Evolutionary conservation across 2,797 vertebrate species (phyloP).

Genomic region (Champsocephalus gunnari): DNA sequence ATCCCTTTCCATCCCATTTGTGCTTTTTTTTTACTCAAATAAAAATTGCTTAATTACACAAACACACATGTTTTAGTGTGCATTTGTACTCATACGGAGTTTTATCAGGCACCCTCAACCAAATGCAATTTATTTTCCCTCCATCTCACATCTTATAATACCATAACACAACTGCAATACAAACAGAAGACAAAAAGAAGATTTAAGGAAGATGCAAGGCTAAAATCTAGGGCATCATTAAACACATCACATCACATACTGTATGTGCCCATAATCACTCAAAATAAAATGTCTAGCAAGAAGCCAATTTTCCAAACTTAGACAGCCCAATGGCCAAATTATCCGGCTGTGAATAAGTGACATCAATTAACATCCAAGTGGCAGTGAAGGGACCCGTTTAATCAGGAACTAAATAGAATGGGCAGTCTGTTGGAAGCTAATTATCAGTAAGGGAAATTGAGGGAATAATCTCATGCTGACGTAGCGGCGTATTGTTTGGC

Average conservation of each 20-base stretch:
- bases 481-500: conserved; percentile 52
- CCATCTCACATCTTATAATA: not conserved
- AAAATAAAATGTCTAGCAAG: conserved; percentile 12
- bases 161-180: not conserved
- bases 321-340: conserved; percentile 53
- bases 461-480: conserved; percentile 58
- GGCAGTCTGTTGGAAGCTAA: conserved; percentile 61
- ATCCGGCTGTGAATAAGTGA: conserved; percentile 64
- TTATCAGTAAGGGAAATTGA: conserved; percentile 65
- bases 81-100: not conserved
- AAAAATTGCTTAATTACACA: too few species aligned
- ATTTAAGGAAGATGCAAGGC: not conserved
- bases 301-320: conserved; percentile 32
- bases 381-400: conserved; percentile 53
- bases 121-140: conserved; percentile 7
- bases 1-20: not conserved
- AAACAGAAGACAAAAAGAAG: not conserved
- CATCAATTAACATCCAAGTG: conserved; percentile 72
- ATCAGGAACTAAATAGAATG: conserved; percentile 61
- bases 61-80: too few species aligned
- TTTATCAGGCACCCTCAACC: not conserved
- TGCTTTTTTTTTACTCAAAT: not conserved
- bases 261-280: not conserved
- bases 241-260: conserved; percentile 1
- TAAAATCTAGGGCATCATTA: conserved; percentile 2